Evolutionary conservation across 2,888 invertebrate genomes (phyloP).

Genomic region (Epirrita christyi): DNA sequence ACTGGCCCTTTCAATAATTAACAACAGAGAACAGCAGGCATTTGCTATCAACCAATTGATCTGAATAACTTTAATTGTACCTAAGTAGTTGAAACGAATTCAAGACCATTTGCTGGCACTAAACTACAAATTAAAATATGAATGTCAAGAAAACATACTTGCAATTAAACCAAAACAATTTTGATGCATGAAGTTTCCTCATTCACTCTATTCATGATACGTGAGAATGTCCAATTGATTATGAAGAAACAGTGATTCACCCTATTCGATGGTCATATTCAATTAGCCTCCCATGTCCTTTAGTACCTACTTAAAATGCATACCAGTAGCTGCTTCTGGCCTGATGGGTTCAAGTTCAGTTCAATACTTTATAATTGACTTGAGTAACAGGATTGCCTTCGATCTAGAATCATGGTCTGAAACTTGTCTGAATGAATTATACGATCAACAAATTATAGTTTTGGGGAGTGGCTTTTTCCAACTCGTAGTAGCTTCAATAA

Average conservation of each 20-base stretch:
- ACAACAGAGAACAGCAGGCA: constrained; percentile 6
- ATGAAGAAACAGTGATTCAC: constrained; percentile 25
- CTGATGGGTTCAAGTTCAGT: constrained; percentile 16
- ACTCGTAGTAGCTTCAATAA: background rate
- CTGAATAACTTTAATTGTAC: background rate
- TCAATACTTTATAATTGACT: constrained; percentile 18
- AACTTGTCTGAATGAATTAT: background rate
- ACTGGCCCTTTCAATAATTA: constrained; percentile 10
- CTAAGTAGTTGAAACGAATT: background rate
- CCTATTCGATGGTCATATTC: constrained; percentile 16
- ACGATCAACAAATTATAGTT: background rate
- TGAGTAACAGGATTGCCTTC: constrained; percentile 15
- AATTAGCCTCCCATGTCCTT: constrained; percentile 4
- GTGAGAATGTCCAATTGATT: constrained; percentile 8
- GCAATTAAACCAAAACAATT: no score
- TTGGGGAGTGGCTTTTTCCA: background rate
- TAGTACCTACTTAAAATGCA: background rate
- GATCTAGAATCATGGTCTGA: constrained; percentile 14
- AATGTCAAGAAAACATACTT: no score
- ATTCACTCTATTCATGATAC: background rate
- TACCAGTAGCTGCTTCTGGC: background rate
- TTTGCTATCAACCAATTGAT: background rate
- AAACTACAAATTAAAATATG: background rate
- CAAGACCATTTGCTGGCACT: background rate
- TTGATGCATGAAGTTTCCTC: background rate